Base-by-base conservation (phyloP, 2,888 invertebrate species). In the Tineola bisselliella region DNA sequence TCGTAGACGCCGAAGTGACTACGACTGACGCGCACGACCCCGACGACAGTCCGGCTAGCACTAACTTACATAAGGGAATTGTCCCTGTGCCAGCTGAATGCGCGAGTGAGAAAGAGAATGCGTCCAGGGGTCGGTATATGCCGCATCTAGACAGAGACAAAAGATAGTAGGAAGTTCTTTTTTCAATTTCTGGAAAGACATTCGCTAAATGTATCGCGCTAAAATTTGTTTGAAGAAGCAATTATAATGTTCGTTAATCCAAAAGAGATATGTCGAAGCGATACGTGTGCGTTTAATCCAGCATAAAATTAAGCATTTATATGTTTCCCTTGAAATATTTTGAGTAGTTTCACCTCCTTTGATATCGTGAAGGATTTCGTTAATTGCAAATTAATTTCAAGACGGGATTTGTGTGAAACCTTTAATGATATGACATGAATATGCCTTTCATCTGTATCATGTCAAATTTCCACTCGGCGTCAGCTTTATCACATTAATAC, bases 41-140 rank as follows among this genome's bases (percentile, higher is more conserved):
- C 59, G 62, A 70, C 43, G 33, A 60, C 62, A 68, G 70, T 66
- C 65, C 64, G 67, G 65, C 69, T 66, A 79, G 79, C 76, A 86
- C 87, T 87, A 82, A 75, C 84, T 86, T 86, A 87, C 82, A 83
- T 87, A 86, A 86, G 87, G 86, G 81, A 82, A 73, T 76, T 70
- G 70, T 73, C 77, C 61, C 77, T 73, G 75, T 77, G 76, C 79
- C 77, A 79, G 75, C 76, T 70, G 69, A 76, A 75, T 70, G 68
- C 68, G 69, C 70, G 76, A 73, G 31, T 8, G 77, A 77, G 84
- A 86, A 66, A 66, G 77, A 66, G 69, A 68, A 79, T 66, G 62
- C 69, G 72, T 75, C 74, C 59, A 75, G 76, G 79, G 79, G 78
- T 73, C 77, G 77, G 70, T 68, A 70, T 65, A 71, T 67, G 67